phyloP scores from a whole-genome alignment of 2,113 vertebrate species.

The Dolichotis patagonum region DNA sequence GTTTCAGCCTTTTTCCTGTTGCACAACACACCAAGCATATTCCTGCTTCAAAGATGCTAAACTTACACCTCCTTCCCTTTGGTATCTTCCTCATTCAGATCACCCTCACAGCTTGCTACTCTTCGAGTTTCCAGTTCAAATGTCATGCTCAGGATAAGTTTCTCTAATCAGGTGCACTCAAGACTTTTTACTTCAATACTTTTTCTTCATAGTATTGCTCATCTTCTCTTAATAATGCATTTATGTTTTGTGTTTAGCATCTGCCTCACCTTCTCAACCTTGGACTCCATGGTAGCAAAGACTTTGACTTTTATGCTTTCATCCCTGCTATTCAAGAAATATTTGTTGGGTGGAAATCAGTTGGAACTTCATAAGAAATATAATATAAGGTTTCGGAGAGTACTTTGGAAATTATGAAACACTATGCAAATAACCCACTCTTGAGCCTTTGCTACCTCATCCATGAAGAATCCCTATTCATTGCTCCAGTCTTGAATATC shows the following conservation, averaged over 20 bases:
- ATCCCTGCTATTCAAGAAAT: not conserved
- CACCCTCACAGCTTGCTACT: not conserved
- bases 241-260: not conserved
- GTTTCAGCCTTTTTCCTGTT: not conserved
- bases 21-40: not conserved
- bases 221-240: not conserved
- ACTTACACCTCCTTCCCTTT: not conserved
- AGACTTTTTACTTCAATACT: not conserved
- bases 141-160: not conserved
- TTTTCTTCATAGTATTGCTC: not conserved
- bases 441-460: not conserved
- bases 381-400: not conserved
- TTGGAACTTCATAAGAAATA: not conserved
- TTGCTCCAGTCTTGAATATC: not conserved
- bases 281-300: not conserved
- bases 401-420: not conserved
- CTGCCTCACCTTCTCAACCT: not conserved
- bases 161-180: not conserved
- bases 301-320: not conserved
- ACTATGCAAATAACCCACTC: not conserved
- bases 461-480: not conserved
- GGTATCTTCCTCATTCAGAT: not conserved
- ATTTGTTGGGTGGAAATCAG: not conserved
- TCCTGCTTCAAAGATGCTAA: not conserved
- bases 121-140: not conserved